These are phyloP conservation scores for Crossocerus cetratus DNA, from an alignment of 2,888 invertebrate species.

Conservation along the genomic window DNA sequence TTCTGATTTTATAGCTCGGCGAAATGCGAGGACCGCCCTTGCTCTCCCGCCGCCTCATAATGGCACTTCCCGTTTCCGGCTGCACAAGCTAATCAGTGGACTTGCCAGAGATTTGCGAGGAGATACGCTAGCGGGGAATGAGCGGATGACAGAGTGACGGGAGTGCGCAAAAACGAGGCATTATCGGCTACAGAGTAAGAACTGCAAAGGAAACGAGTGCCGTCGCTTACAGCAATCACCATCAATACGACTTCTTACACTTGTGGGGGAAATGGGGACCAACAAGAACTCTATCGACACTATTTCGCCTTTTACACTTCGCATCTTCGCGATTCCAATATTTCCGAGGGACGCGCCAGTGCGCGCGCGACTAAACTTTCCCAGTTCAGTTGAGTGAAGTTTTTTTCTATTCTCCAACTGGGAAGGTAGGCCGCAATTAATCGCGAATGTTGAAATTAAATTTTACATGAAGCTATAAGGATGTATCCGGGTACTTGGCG, in stretches of 20 bases:
- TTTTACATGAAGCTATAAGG: not conserved
- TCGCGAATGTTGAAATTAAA: not conserved
- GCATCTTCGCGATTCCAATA: no score
- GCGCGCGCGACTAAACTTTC: no score
- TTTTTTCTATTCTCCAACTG: no score
- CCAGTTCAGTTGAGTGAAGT: no score
- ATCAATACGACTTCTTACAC: no score
- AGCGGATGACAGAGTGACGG: not conserved
- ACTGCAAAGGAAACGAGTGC: not conserved
- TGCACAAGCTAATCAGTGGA: not conserved
- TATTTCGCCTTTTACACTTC: no score
- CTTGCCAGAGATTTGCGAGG: no score
- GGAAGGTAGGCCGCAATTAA: not conserved
- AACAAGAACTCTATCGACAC: no score
- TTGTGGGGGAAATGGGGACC: no score
- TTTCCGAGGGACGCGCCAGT: no score
- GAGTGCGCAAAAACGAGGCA: not conserved
- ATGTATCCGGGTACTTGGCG: constrained; percentile 18
- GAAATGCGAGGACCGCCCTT: not conserved
- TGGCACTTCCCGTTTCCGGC: not conserved
- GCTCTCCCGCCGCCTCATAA: not conserved
- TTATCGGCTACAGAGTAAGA: not conserved
- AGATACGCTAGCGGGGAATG: no score
- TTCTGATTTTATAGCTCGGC: constrained; percentile 9
- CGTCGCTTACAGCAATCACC: no score